Percentiles rank a stretch among this genome's conserved stretches.
Conservation (phyloP, 1,140 invertebrate species). For the Aphaenogaster rudis region DNA sequence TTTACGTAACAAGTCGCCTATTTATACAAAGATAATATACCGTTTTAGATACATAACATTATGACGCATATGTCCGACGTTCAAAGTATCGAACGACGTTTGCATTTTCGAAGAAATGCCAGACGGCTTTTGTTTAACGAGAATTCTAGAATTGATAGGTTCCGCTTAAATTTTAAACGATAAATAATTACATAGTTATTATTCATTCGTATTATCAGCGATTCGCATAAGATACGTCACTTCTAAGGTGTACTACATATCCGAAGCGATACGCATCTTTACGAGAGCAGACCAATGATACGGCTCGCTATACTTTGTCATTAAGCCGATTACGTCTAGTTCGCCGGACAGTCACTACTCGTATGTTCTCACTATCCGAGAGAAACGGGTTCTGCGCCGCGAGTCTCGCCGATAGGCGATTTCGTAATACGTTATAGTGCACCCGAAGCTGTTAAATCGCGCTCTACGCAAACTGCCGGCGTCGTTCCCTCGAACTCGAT, state of each 20-base stretch:
- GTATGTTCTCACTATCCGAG: conserved; percentile 32
- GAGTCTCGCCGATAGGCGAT: conserved; percentile 46
- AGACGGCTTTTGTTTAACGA: background rate
- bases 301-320: conserved; percentile 54
- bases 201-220: conserved; percentile 10
- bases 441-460: conserved; percentile 43
- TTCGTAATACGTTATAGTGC: conserved; percentile 37
- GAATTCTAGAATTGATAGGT: background rate
- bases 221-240: background rate
- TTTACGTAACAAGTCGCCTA: background rate
- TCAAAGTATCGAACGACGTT: background rate
- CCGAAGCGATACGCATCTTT: conserved; percentile 9
- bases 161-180: background rate
- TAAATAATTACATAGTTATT: conserved; percentile 1
- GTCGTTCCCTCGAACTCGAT: conserved; percentile 32
- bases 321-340: conserved; percentile 52
- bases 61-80: background rate
- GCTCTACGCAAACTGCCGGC: conserved; percentile 24
- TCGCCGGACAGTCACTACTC: background rate
- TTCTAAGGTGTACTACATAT: background rate
- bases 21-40: conserved; percentile 7
- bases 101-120: background rate
- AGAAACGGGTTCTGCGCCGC: conserved; percentile 28
- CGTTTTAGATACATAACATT: conserved; percentile 28
- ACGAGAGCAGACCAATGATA: conserved; percentile 18